Conservation (phyloP, 92 coral and sea anemone genomes). For the Desmophyllum pertusum region DNA sequence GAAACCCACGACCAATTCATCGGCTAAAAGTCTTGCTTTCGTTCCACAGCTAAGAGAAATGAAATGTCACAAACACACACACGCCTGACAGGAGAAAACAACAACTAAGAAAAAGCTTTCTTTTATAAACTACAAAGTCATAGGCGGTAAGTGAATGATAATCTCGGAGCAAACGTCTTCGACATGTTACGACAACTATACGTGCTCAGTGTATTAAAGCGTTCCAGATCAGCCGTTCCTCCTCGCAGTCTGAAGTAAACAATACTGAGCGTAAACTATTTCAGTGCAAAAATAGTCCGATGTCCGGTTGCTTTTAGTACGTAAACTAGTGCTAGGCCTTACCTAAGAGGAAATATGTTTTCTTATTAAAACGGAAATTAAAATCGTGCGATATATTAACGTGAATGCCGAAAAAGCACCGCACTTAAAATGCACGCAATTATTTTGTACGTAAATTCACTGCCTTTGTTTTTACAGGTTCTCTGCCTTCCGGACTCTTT, state of each 20-base stretch:
- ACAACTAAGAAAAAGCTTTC: too few relatives aligned
- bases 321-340: neutral
- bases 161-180: too few relatives aligned
- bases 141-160: too few relatives aligned
- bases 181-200: too few relatives aligned
- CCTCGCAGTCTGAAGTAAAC: neutral
- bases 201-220: too few relatives aligned
- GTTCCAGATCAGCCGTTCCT: too few relatives aligned
- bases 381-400: neutral
- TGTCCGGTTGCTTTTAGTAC: neutral
- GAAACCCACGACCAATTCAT: too few relatives aligned
- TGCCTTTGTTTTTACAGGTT: constrained; percentile 2
- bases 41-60: too few relatives aligned
- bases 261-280: neutral
- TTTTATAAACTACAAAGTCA: too few relatives aligned
- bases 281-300: neutral
- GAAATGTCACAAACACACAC: too few relatives aligned
- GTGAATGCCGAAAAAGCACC: neutral
- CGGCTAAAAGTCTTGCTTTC: too few relatives aligned
- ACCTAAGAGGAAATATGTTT: neutral
- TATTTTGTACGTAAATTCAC: neutral
- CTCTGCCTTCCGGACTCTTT: constrained; percentile 29
- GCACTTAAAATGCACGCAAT: neutral
- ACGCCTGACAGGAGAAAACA: too few relatives aligned
- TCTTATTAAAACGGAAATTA: neutral